These are phyloP conservation scores for Rallus crepitans DNA, from an alignment of 2,797 vertebrate species.

Conservation along the genomic window DNA sequence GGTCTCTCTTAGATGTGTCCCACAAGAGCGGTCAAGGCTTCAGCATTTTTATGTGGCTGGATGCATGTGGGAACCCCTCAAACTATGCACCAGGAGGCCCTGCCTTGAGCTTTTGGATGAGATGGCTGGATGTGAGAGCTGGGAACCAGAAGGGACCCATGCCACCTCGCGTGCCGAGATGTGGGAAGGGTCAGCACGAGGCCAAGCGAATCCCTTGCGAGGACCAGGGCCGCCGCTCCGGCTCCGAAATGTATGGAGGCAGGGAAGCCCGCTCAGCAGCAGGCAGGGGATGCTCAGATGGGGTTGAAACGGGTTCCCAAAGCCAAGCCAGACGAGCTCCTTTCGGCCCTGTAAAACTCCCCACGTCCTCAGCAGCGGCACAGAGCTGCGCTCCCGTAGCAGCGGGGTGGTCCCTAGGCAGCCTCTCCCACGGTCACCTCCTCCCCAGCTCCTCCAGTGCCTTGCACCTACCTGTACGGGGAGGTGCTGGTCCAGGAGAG, in stretches of 20 bases:
- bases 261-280: background rate
- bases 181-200: constrained; percentile 15
- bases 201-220: background rate
- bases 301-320: background rate
- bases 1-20: constrained; percentile 6
- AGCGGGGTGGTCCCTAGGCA: background rate
- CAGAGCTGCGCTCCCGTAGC: fast-evolving
- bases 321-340: background rate
- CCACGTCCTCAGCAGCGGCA: background rate
- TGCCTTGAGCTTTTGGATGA: background rate
- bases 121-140: background rate
- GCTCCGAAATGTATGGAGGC: background rate
- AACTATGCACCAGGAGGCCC: constrained; percentile 21
- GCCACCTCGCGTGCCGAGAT: background rate
- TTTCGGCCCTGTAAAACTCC: background rate
- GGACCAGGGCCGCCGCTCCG: background rate
- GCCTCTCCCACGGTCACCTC: background rate
- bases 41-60: constrained; percentile 30
- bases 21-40: constrained; percentile 27
- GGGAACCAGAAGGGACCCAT: constrained; percentile 20
- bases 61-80: constrained; percentile 45
- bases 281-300: background rate
- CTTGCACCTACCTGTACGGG: constrained; percentile 79
- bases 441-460: background rate
- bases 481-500: constrained; percentile 82